Conservation (phyloP, 2,113 vertebrate genomes). For the Talpa occidentalis region DNA sequence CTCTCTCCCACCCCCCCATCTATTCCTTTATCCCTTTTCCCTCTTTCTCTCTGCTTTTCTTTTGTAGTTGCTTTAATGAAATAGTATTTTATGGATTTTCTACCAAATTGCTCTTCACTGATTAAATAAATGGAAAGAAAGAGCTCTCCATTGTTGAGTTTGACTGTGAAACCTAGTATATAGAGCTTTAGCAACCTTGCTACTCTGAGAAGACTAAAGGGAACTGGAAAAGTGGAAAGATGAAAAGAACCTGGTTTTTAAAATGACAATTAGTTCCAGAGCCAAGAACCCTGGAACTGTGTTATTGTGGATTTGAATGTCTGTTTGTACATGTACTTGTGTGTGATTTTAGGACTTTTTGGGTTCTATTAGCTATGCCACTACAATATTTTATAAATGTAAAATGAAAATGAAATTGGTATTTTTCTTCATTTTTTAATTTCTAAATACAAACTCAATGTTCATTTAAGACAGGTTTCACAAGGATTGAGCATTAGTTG, state of each 20-base stretch:
- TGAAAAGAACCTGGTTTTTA: not conserved
- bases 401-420: not conserved
- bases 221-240: not conserved
- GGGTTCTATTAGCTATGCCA: not conserved
- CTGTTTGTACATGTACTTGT: not conserved
- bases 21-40: not conserved
- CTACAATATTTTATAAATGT: not conserved
- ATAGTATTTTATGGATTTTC: constrained; percentile 61
- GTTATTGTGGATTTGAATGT: not conserved
- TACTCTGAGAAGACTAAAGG: not conserved
- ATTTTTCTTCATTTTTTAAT: not conserved
- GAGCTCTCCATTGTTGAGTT: not conserved
- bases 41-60: not conserved
- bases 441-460: not conserved
- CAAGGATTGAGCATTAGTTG: not conserved
- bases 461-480: not conserved
- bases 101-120: not conserved
- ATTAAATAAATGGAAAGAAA: not conserved
- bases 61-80: constrained; percentile 21
- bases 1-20: not conserved
- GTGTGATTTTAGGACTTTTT: not conserved
- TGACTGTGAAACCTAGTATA: not conserved
- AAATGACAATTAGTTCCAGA: not conserved
- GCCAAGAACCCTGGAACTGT: not conserved
- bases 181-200: not conserved